phyloP scores from a whole-genome alignment of 2,113 vertebrate genomes.

The Nibea albiflora region DNA sequence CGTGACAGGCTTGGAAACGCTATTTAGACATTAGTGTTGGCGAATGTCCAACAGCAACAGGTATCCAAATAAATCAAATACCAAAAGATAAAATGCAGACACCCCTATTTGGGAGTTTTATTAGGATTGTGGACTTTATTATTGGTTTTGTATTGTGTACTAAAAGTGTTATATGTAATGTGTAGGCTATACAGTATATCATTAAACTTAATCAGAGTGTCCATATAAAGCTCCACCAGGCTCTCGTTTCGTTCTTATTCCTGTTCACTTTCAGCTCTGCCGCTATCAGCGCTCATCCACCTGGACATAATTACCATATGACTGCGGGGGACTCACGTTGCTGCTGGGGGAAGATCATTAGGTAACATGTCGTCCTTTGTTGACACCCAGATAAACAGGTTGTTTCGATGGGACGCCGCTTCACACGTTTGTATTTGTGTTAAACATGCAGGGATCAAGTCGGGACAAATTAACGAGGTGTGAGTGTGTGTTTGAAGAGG shows the following conservation, averaged over 20 bases:
- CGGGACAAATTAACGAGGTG: slow-evolving; percentile 54
- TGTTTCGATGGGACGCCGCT: slow-evolving; percentile 74
- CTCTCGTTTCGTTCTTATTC: background rate
- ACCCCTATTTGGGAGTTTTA: background rate
- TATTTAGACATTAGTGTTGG: background rate
- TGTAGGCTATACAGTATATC: too few species aligned
- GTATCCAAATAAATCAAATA: background rate
- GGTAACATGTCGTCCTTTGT: slow-evolving; percentile 73
- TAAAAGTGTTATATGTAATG: background rate
- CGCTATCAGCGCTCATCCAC: background rate
- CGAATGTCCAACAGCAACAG: background rate
- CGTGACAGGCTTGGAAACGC: background rate
- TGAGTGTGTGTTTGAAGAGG: background rate
- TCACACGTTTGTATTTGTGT: slow-evolving; percentile 61
- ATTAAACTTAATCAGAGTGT: too few species aligned
- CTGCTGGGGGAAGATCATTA: slow-evolving; percentile 43
- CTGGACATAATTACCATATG: slow-evolving; percentile 71
- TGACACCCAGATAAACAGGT: slow-evolving; percentile 73
- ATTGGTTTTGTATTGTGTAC: background rate
- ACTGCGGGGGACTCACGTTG: background rate
- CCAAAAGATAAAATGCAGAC: background rate
- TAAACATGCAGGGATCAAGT: slow-evolving; percentile 59
- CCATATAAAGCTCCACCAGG: background rate
- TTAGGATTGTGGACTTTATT: background rate
- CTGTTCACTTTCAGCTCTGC: background rate